Percentiles rank a stretch among this genome's conserved stretches.
Conservation (phyloP, 2,113 vertebrate genomes). For the Myxocyprinus asiaticus region DNA sequence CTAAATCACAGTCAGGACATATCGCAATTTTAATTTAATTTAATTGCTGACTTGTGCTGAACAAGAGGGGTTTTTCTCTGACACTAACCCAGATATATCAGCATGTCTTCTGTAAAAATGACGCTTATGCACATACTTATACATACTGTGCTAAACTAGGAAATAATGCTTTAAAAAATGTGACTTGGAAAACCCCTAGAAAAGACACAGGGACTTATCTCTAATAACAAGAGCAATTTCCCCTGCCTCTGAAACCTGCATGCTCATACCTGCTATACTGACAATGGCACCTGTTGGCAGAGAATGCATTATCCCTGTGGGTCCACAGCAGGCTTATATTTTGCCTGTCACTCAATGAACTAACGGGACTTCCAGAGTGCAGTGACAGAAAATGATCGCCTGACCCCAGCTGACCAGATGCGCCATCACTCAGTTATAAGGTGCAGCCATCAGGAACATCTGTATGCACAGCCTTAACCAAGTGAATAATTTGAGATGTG, state of each 20-base stretch:
- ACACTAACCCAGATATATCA: too few relatives aligned
- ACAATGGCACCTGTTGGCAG: slow-evolving; percentile 8
- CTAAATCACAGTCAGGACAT: too few relatives aligned
- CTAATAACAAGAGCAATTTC: background rate
- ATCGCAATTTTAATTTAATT: too few relatives aligned
- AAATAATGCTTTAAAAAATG: background rate
- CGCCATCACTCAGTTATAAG: background rate
- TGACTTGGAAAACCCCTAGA: background rate
- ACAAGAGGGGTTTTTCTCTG: too few relatives aligned
- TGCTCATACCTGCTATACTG: background rate
- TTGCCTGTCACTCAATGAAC: slow-evolving; percentile 36
- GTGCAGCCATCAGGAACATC: background rate
- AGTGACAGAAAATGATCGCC: slow-evolving; percentile 26
- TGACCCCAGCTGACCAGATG: slow-evolving; percentile 22
- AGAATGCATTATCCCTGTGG: slow-evolving; percentile 9
- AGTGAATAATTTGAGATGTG: background rate
- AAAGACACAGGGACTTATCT: background rate
- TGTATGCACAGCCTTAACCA: slow-evolving; percentile 7
- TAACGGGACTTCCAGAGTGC: slow-evolving; percentile 34
- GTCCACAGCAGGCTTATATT: background rate
- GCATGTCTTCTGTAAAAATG: background rate
- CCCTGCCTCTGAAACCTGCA: background rate
- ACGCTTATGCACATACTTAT: background rate
- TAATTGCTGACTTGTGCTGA: too few relatives aligned
- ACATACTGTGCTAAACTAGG: background rate